A percentile compares a stretch with the other conserved stretches of the same genome.
These are phyloP conservation scores for Drosophila pseudoananassae DNA, from an alignment of 1,140 invertebrate species.

Conservation along the genomic window DNA sequence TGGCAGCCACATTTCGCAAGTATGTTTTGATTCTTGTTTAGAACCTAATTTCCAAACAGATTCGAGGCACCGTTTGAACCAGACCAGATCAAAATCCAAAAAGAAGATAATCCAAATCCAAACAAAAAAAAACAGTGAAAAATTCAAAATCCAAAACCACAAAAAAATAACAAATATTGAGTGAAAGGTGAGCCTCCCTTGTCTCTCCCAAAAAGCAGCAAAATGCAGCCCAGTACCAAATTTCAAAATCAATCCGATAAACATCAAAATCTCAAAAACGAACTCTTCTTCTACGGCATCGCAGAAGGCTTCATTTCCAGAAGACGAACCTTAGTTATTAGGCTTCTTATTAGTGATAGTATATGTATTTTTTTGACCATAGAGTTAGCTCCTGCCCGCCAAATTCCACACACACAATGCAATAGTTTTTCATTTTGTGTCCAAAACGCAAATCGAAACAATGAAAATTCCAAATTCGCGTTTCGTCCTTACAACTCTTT, in stretches of 20 bases:
- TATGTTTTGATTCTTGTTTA: slow-evolving; percentile 71
- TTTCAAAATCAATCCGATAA: slow-evolving; percentile 47
- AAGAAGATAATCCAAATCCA: not conserved
- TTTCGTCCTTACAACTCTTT: slow-evolving; percentile 72
- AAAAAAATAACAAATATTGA: slow-evolving; percentile 7
- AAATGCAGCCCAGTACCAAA: slow-evolving; percentile 28
- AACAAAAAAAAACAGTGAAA: slow-evolving; percentile 7
- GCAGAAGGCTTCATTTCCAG: slow-evolving; percentile 80
- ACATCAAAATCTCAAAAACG: slow-evolving; percentile 20
- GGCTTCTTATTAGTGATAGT: slow-evolving; percentile 5
- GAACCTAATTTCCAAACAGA: slow-evolving; percentile 44
- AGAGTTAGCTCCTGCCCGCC: slow-evolving; percentile 41
- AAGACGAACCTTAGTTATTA: slow-evolving; percentile 27
- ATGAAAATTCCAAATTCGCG: slow-evolving; percentile 68
- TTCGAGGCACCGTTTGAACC: slow-evolving; percentile 24
- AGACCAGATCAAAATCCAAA: not conserved
- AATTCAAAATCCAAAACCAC: slow-evolving; percentile 23
- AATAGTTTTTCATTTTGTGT: slow-evolving; percentile 83
- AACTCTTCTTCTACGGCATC: slow-evolving; percentile 81
- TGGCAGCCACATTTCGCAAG: slow-evolving; percentile 62
- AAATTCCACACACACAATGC: slow-evolving; percentile 76
- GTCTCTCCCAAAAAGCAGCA: slow-evolving; percentile 31
- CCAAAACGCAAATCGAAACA: slow-evolving; percentile 75
- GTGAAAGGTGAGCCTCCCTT: slow-evolving; percentile 31
- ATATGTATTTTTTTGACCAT: not conserved